Evolutionary conservation across 2,888 invertebrate species (phyloP).

Genomic region (Gryllus longicercus): DNA sequence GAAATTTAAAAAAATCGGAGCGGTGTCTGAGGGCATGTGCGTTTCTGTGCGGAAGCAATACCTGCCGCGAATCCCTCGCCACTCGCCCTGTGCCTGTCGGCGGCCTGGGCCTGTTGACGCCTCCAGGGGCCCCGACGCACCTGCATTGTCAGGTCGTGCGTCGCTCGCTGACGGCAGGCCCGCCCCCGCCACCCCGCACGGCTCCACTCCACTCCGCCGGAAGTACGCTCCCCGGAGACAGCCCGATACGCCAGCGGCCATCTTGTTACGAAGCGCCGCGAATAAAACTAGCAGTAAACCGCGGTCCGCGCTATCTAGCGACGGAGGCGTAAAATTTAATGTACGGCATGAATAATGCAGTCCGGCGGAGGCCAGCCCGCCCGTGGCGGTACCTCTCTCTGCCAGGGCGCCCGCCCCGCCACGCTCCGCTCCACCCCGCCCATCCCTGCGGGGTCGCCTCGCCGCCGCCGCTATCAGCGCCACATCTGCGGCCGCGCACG

Average conservation of each 20-base stretch:
- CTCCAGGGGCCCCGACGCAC: no score
- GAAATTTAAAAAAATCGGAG: no score
- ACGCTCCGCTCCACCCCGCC: background rate
- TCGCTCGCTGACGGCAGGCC: no score
- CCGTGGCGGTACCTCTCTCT: background rate
- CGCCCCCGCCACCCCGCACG: background rate
- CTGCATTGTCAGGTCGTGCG: no score
- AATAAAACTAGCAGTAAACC: background rate
- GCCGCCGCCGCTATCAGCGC: background rate
- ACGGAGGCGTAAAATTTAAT: constrained; percentile 7
- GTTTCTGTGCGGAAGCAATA: no score
- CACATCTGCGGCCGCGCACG: background rate
- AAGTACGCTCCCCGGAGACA: background rate
- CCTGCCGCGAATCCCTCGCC: no score
- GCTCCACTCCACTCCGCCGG: background rate
- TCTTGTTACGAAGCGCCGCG: background rate
- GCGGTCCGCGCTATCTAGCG: background rate
- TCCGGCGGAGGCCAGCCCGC: background rate
- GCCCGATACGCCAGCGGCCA: background rate
- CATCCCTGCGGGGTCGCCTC: background rate
- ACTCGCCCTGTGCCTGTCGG: no score
- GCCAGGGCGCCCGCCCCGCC: background rate
- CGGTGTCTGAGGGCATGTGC: no score
- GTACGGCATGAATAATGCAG: constrained; percentile 17
- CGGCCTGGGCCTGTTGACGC: no score